Conservation (phyloP, 2,888 invertebrate genomes). For the Sarcophaga caerulescens region DNA sequence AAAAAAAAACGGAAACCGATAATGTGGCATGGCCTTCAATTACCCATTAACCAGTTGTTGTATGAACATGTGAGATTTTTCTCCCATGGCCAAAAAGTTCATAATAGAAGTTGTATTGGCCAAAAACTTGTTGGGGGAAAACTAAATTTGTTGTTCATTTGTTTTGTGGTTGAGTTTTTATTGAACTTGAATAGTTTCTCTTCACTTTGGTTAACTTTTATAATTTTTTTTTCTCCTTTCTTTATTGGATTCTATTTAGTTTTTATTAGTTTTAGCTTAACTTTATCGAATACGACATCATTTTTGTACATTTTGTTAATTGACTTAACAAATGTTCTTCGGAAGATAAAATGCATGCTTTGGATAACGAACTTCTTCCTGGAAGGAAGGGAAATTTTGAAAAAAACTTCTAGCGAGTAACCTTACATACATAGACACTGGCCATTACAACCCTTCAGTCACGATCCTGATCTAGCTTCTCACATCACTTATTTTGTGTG, state of each 20-base stretch:
- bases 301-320: constrained; percentile 56
- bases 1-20: constrained; percentile 47
- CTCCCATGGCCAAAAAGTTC: constrained; percentile 34
- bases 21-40: constrained; percentile 63
- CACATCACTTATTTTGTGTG: no score
- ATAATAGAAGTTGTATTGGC: constrained; percentile 16
- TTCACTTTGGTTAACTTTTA: neutral
- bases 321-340: constrained; percentile 47
- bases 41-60: constrained; percentile 27
- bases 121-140: constrained; percentile 38
- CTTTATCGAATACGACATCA: constrained; percentile 8
- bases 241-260: constrained; percentile 27
- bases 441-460: no score
- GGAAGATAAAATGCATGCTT: no score
- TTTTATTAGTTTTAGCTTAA: constrained; percentile 25
- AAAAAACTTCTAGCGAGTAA: no score
- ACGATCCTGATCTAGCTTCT: no score
- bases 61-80: constrained; percentile 11
- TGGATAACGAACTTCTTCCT: neutral
- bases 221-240: constrained; percentile 9
- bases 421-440: no score
- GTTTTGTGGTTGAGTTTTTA: constrained; percentile 66
- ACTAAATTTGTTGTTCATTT: constrained; percentile 62
- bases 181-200: constrained; percentile 66
- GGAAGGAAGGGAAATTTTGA: no score